A percentile compares a stretch with the other conserved stretches of the same genome.
These are phyloP conservation scores for Clarias fuscus DNA, from an alignment of 2,797 vertebrate species.

Conservation along the genomic window DNA sequence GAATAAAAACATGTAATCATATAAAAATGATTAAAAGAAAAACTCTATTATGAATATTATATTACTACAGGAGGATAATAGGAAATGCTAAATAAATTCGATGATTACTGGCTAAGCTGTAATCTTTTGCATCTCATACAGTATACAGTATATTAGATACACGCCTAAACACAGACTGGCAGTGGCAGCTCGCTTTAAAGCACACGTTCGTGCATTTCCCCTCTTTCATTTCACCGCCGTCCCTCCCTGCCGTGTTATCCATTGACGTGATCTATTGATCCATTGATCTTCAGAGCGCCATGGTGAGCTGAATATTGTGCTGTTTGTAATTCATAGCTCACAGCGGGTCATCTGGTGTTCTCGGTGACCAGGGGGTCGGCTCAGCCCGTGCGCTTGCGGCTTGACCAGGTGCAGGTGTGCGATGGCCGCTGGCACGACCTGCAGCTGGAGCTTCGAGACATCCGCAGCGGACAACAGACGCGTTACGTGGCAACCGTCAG, in stretches of 20 bases:
- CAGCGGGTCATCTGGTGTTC: constrained; percentile 87
- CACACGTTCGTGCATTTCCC: not conserved
- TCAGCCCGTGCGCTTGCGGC: constrained; percentile 80
- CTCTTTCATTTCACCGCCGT: not conserved
- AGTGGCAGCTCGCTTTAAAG: not conserved
- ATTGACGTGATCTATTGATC: constrained; percentile 10
- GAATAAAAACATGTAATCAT: not conserved
- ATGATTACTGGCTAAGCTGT: not conserved
- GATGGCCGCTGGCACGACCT: constrained; percentile 97
- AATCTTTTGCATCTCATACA: not conserved
- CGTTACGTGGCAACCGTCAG: constrained; percentile 87
- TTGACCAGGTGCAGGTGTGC: constrained; percentile 89
- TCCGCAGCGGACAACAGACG: constrained; percentile 82
- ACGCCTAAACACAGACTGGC: not conserved
- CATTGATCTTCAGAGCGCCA: constrained; percentile 8
- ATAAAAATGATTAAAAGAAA: not conserved
- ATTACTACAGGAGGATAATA: not conserved
- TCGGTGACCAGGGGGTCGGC: constrained; percentile 81
- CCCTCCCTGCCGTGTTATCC: not conserved
- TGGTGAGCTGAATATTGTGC: not conserved
- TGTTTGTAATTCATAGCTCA: constrained; percentile 73
- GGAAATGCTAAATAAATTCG: not conserved
- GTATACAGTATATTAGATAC: not conserved
- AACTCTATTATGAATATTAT: not conserved
- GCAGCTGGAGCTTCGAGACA: constrained; percentile 89